Base-by-base conservation (phyloP, 2,797 vertebrate genomes). In the Psittacula echo region DNA sequence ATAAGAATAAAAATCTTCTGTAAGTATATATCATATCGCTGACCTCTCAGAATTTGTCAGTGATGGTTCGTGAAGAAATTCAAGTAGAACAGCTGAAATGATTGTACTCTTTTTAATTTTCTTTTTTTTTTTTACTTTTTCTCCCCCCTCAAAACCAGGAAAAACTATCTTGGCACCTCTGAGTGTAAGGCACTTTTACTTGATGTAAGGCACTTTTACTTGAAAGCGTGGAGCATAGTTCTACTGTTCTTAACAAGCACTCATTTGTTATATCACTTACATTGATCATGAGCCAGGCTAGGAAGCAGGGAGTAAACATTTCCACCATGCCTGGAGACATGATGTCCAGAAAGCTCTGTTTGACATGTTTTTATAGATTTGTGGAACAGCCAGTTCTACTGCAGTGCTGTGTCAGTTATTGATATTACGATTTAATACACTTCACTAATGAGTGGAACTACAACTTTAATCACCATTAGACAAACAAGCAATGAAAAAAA, bases 21-120 rank as follows among this genome's bases (percentile, higher is more conserved):
- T 39, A 83, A 64, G 8, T 23, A 22, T 42, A 7, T 20, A 37
- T 37, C 32, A 85, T 22, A 78, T 53, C 19, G 3, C 30, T 30
- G 30, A 61, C 27, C 21, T 27, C 71, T 56, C 20, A 56, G 22
- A 85, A 60, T 79, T 66, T 85, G 10, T n/a, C 41, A 72, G 11
- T 44, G n/a, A 7, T n/a, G 4, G 5, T 8, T 68, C 19, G 32
- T n/a, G 58, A 71, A 64, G 12, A 5, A 61, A 77, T 54, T 54
- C 19, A 45, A 0, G 0, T 4, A 30, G 11, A 48, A 7, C 7
- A 81, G 7, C 1, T n/a, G 4, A 18, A 30, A n/a, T 0, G 0
- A 6, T n/a, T 15, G 9, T 30, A 86, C 79, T 37, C 5, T 64
- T 64, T 71, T 19, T 1, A 8, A 8, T n/a, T 47, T 22, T 37